Base-by-base conservation (phyloP, 2,113 vertebrate genomes). In the Chrysemys picta region DNA sequence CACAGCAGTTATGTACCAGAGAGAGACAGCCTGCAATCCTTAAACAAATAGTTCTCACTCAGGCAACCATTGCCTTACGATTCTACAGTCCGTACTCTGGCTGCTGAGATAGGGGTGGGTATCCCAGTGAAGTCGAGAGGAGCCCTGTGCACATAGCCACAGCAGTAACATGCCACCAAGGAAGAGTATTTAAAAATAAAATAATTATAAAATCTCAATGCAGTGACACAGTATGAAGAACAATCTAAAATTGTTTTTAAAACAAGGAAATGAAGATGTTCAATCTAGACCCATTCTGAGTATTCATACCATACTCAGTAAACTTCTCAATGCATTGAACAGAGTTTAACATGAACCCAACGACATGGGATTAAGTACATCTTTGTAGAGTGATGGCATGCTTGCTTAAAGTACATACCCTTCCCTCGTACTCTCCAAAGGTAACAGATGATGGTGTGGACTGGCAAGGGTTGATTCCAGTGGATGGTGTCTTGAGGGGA, bases 401-500 rank as follows among this genome's bases (percentile, higher is more conserved):
- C n/a, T 2, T 3, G 22, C 54, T 69, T 85, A 95, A 52, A 49
- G 85, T 92, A 97, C 99, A 52, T 98, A 99, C 99, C 99, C 98
- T 1, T 99, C 99, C 97, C 98, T 98, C 49, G 98, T 72, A 89
- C 97, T 97, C 59, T 99, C 99, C 98, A 99, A 88, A 3, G 99
- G 99, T 13, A 99, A 98, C 97, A 99, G 98, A 84, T 99, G 99
- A 89, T 98, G 98, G 1, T 99, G 99, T 75, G 99, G 97, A 94
- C 98, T 98, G 96, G 98, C 59, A n/a, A 99, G 98, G 94, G 98
- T 89, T 1, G 98, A 97, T 78, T 99, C 99, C 82, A 99, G 97
- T 3, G 98, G 95, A 93, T 98, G 98, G 82, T 98, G 99, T 85
- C 98, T 98, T 82, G 99, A 95, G 76, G 99, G 96, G 89, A 99